A percentile compares a stretch with the other conserved stretches of the same genome.
These are phyloP conservation scores for Xiphophorus couchianus DNA, from an alignment of 2,113 vertebrate species.

Conservation along the genomic window DNA sequence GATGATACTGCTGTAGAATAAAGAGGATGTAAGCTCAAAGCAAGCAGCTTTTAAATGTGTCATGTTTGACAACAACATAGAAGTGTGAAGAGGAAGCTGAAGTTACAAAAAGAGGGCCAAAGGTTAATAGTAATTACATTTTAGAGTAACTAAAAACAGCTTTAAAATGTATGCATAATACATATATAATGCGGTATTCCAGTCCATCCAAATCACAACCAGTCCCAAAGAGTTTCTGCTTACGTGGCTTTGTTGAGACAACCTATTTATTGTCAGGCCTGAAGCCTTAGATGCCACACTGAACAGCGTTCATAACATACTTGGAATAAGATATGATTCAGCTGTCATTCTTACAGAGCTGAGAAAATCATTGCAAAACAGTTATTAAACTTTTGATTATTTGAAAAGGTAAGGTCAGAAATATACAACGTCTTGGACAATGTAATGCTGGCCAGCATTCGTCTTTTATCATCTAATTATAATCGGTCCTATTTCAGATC, in stretches of 20 bases:
- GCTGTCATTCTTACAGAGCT: no score
- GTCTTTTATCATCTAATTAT: neutral
- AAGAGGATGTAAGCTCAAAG: conserved; percentile 2
- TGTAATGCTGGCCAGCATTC: no score
- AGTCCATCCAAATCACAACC: neutral
- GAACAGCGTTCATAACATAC: no score
- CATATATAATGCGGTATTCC: neutral
- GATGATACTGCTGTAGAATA: fast-evolving
- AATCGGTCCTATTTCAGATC: neutral
- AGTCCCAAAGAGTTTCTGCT: neutral
- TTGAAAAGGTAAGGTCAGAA: no score
- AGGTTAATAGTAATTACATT: neutral
- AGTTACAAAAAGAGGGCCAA: neutral
- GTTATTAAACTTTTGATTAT: no score
- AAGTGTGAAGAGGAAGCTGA: neutral
- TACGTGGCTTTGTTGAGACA: no score
- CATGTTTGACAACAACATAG: neutral
- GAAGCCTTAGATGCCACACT: no score
- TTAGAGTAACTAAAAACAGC: neutral
- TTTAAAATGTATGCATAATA: neutral
- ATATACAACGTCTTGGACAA: no score
- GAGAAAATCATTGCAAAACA: no score
- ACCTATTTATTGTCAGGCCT: no score
- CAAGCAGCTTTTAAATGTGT: neutral
- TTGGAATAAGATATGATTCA: no score